Base-by-base conservation (phyloP, 1,140 invertebrate species). In the Drosophila sechellia region DNA sequence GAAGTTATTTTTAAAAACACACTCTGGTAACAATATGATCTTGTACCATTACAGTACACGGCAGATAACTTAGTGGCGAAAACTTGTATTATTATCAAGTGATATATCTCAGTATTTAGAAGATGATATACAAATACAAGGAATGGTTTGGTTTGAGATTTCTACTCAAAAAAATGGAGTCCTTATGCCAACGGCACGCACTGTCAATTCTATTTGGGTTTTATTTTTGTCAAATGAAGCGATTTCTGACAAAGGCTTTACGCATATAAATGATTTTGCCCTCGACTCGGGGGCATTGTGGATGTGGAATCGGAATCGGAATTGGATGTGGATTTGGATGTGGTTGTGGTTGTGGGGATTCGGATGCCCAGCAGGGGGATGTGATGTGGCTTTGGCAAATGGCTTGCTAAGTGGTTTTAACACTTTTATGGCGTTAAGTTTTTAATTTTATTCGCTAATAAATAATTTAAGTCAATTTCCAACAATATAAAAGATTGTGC, bases 371-470 rank as follows among this genome's bases (percentile, higher is more conserved):
- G 57, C 13, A 12, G 27, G 35, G 57, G 31, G 52, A 25, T 27
- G 31, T 11, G 13, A 20, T 25, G 35, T 58, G 70, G 84, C 72
- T 75, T 78, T 89, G 79, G 84, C 84, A 87, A 90, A 89, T 89
- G 85, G 77, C 80, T 89, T 84, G 84, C 89, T 90, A 90, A 90
- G 87, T 90, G 87, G 83, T 87, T 90, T 90, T 90, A 90, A 90
- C 87, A 87, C 83, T 87, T 90, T 90, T 90, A 90, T 84, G 89
- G 87, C 83, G 87, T 90, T 90, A 90, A 87, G 81, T 90, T 83
- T 90, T 83, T 90, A 90, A 86, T 86, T 87, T 87, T 90, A 90
- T 90, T 80, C 87, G 81, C 79, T 87, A 87, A 90, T 81, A 90
- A 90, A 90, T 84, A 87, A 90, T 90, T 90, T 90, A 87, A 87